A percentile compares a stretch with the other conserved stretches of the same genome.
Conservation (phyloP, 2,888 invertebrate species). For the Arrhopalites spinosus region DNA sequence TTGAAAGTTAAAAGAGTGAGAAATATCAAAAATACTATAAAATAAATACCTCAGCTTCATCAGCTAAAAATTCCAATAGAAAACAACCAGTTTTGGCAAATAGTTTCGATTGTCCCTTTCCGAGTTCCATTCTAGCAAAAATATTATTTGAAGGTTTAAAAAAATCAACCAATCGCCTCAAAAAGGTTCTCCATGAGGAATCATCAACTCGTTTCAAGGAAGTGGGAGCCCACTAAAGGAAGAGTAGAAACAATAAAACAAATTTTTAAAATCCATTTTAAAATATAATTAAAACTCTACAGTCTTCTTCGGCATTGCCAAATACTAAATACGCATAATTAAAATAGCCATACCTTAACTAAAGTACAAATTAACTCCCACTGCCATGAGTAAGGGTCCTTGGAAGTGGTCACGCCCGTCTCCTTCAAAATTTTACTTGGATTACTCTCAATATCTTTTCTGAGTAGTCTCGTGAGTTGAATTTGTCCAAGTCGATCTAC, state of each 20-base stretch:
- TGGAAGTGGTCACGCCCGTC: slow-evolving; percentile 77
- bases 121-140: slow-evolving; percentile 82
- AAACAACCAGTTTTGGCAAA: slow-evolving; percentile 64
- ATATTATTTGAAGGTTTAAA: slow-evolving; percentile 85
- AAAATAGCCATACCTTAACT: slow-evolving; percentile 67
- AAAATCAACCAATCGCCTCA: slow-evolving; percentile 79
- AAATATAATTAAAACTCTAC: background rate
- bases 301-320: too few relatives aligned
- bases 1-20: background rate
- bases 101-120: slow-evolving; percentile 60
- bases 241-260: background rate
- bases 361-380: slow-evolving; percentile 88
- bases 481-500: slow-evolving; percentile 52
- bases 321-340: too few relatives aligned
- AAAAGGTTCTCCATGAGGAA: slow-evolving; percentile 68
- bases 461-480: slow-evolving; percentile 53
- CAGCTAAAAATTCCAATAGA: slow-evolving; percentile 74
- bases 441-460: slow-evolving; percentile 67
- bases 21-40: background rate
- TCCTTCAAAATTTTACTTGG: slow-evolving; percentile 68
- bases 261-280: background rate
- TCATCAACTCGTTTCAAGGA: slow-evolving; percentile 68
- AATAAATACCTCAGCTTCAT: slow-evolving; percentile 66
- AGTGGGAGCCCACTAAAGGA: slow-evolving; percentile 61
- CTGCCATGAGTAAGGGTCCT: slow-evolving; percentile 85